Conservation (phyloP, 2,888 invertebrate species). For the Polydrusus pterygomalis region DNA sequence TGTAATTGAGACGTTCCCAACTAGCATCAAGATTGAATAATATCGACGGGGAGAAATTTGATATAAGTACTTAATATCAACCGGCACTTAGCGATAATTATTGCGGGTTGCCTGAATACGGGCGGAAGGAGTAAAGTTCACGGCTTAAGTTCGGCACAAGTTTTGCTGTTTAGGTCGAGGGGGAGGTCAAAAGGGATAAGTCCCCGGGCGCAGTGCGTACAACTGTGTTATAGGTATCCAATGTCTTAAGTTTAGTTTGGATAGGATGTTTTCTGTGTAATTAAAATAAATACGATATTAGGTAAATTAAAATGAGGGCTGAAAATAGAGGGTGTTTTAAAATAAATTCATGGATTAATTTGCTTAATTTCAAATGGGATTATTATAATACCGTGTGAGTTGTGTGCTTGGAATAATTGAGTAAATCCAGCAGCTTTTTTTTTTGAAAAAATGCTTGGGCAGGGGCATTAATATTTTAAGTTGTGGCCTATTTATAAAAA, state of each 20-base stretch:
- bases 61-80: conserved; percentile 50
- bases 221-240: conserved; percentile 40
- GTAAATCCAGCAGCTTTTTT: too few species aligned
- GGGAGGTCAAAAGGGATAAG: conserved; percentile 37
- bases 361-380: too few species aligned
- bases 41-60: conserved; percentile 42
- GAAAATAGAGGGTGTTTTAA: too few species aligned
- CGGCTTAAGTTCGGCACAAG: conserved; percentile 38
- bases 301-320: not conserved
- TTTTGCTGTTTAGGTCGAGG: conserved; percentile 36
- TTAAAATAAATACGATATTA: conserved; percentile 19
- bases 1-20: conserved; percentile 42
- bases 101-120: conserved; percentile 39
- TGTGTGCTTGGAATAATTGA: too few species aligned
- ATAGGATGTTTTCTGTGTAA: conserved; percentile 20
- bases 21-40: conserved; percentile 39
- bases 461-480: too few species aligned
- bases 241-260: conserved; percentile 33
- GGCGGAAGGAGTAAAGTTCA: conserved; percentile 39
- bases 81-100: conserved; percentile 48
- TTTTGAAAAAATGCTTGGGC: too few species aligned
- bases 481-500: too few species aligned
- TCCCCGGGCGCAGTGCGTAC: conserved; percentile 33
- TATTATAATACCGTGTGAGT: too few species aligned
- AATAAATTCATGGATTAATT: too few species aligned